Evolutionary conservation across 1,140 invertebrate genomes (phyloP), one percentile per base, ranked within the genome.

Genomic region (Dinoponera quadriceps): DNA sequence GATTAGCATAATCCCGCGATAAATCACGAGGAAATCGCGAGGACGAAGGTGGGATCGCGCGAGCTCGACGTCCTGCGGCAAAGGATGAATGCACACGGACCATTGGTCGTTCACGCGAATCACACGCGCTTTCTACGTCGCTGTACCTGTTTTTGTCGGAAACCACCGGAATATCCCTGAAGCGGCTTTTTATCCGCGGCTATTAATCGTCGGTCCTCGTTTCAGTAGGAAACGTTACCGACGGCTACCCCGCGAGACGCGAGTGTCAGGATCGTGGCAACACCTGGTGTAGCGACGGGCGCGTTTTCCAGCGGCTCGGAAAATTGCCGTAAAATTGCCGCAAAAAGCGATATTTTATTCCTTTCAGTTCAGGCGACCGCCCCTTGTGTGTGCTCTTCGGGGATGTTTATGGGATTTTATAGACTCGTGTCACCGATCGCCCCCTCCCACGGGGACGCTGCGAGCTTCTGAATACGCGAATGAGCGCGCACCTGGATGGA

Each of bases 241-340:
- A 18, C 51, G 71, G 16, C 33, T 18, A 20, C 18, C 68, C 5
- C 51, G 57, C 13, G 68, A 7, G 22, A 18, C 69, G 44, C 18
- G 44, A 51, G 49, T 69, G 83, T 29, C 44, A 65, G 62, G 54
- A 62, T 82, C 55, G 65, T n/a, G 59, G 49, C 57, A 80, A 84
- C 81, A 85, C 81, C 85, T 88, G 90, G 85, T 83, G 38, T 51
- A 68, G n/a, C 55, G 59, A 62, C 33, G 69, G 65, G 60, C 48
- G 66, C 77, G 63, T 55, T 81, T 83, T 80, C 84, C 90, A 84
- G 83, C 68, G 92, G 89, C 88, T 92, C 87, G 93, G 93, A 94
- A 94, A 94, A 94, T 94, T 94, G 91, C 92, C 92, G 92, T 93
- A 94, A 94, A 94, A 94, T 94, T 94, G 91, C 91, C 86, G 85